Base-by-base conservation (phyloP, 2,888 invertebrate genomes). In the Dicycla oo region DNA sequence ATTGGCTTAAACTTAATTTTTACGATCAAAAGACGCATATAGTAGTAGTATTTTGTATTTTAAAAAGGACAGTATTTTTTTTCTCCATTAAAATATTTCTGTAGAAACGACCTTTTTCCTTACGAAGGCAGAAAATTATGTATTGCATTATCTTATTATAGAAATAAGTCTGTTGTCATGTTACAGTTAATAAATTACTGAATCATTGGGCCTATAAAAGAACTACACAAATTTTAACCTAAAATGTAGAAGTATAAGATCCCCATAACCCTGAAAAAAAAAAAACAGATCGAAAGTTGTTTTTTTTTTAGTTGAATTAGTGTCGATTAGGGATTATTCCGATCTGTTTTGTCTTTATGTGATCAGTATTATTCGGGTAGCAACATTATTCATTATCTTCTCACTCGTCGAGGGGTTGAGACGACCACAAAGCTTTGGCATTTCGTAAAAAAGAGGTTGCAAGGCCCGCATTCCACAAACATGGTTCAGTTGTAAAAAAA, bases 391-490 rank as follows among this genome's bases (percentile, higher is more conserved):
- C 57, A 57, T 58, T 78, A 51, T 18, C 30, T 58, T 53, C 18
- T 47, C 40, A 43, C 34, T 64, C 26, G 53, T 47, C 49, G 47
- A 58, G n/a, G 30, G 38, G 20, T 13, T 30, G 30, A 51, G 20
- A 26, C 15, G 43, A 49, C 43, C 54, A 79, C 73, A 72, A 57
- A 74, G 47, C 65, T 73, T 47, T 34, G 51, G 23, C 34, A 62
- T 74, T 80, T 61, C 10, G n/a, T 56, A 70, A 72, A 75, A 77
- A 65, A 72, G 49, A 47, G 65, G 79, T 54, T 61, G 64, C 68
- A 53, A 49, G 45, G 57, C 34, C 73, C 64, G 40, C 80, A 80
- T 80, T 82, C 82, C 79, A 73, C 62, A 69, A 69, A 73, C 47
- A 45, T 82, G 65, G 57, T 53, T 26, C 62, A 66, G 69, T 69